A percentile compares a stretch with the other conserved stretches of the same genome.
These are phyloP conservation scores for Trichonephila inaurata DNA, from an alignment of 1,140 invertebrate species.

Conservation along the genomic window DNA sequence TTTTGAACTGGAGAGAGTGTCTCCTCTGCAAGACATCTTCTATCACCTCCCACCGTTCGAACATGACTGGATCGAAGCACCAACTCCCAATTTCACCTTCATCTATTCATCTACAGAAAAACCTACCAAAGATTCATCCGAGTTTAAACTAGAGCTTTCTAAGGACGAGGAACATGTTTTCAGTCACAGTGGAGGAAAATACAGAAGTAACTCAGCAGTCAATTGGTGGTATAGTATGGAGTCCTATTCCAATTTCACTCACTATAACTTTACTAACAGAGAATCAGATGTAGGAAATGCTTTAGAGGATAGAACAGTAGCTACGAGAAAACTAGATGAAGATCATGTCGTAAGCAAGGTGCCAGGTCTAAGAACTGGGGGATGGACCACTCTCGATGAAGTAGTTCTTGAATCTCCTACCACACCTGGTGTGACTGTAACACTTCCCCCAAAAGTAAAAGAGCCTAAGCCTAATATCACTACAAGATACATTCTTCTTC, in stretches of 20 bases:
- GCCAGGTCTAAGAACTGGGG: slow-evolving; percentile 13
- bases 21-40: slow-evolving; percentile 44
- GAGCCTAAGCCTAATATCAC: slow-evolving; percentile 47
- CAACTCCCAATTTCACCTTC: background rate
- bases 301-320: background rate
- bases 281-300: background rate
- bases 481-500: slow-evolving; percentile 64
- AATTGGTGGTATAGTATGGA: slow-evolving; percentile 57
- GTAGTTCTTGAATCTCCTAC: slow-evolving; percentile 38
- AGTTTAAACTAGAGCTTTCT: slow-evolving; percentile 41
- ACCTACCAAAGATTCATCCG: background rate
- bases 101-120: background rate
- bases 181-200: slow-evolving; percentile 48
- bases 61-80: slow-evolving; percentile 34
- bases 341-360: slow-evolving; percentile 55
- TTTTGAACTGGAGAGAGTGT: slow-evolving; percentile 66
- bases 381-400: background rate
- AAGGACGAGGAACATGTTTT: slow-evolving; percentile 65
- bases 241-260: slow-evolving; percentile 22
- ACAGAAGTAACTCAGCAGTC: slow-evolving; percentile 30
- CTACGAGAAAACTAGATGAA: slow-evolving; percentile 24
- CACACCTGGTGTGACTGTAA: slow-evolving; percentile 26
- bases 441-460: background rate
- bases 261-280: background rate
- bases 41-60: slow-evolving; percentile 57